Evolutionary conservation across 2,113 vertebrate genomes (phyloP).

Genomic region (Noturus placidus): DNA sequence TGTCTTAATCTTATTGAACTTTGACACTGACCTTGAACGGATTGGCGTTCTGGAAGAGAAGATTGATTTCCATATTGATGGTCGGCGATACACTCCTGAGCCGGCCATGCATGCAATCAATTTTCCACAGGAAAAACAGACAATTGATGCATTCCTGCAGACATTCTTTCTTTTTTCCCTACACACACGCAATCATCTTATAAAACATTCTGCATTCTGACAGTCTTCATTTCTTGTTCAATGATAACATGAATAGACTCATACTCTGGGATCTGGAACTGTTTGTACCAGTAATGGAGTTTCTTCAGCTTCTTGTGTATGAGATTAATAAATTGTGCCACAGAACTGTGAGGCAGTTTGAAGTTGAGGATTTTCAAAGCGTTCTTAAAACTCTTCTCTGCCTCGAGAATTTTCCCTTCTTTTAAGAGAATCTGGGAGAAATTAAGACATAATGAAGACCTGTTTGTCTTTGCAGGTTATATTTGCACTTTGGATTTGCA

Average conservation of each 20-base stretch:
- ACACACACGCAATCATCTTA: not conserved
- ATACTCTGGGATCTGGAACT: not conserved
- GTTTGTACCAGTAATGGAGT: not conserved
- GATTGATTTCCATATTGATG: too few species aligned
- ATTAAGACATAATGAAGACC: not conserved
- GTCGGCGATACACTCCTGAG: too few species aligned
- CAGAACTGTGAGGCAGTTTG: not conserved
- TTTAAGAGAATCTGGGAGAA: constrained; percentile 35
- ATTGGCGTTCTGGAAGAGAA: too few species aligned
- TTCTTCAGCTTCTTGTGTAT: constrained; percentile 28
- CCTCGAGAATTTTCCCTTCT: constrained; percentile 32
- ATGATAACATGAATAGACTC: too few species aligned
- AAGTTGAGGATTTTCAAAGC: constrained; percentile 28
- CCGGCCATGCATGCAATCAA: too few species aligned
- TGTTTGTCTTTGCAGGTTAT: not conserved
- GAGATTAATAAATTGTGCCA: not conserved
- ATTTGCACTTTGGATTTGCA: not conserved
- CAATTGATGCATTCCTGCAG: too few species aligned
- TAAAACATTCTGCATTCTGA: not conserved
- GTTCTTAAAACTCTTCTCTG: constrained; percentile 22
- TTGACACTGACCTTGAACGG: constrained; percentile 35
- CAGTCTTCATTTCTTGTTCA: not conserved
- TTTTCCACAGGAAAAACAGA: too few species aligned
- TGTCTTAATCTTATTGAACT: not conserved
- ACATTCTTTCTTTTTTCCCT: too few species aligned